phyloP scores from a whole-genome alignment of 2,797 vertebrate species.

The Trachops cirrhosus region DNA sequence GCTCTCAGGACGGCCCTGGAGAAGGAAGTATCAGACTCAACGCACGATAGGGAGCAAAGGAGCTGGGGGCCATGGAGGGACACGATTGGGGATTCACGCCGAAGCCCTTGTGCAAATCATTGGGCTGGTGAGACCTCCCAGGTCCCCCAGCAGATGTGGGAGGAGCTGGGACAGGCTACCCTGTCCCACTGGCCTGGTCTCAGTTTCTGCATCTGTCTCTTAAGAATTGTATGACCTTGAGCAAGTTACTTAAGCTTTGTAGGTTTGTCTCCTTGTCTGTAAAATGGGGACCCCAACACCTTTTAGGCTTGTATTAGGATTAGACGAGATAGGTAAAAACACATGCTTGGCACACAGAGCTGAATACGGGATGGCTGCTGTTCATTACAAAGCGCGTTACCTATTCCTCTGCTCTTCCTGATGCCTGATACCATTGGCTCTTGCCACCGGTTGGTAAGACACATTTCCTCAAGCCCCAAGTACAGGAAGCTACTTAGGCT shows the following conservation, averaged over 20 bases:
- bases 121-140: rapidly evolving
- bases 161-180: not conserved
- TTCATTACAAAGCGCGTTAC: not conserved
- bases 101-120: not conserved
- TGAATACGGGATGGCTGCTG: not conserved
- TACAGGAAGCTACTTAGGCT: not conserved
- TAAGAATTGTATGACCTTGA: not conserved
- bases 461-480: not conserved
- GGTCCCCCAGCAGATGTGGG: rapidly evolving
- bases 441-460: not conserved
- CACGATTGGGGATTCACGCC: rapidly evolving
- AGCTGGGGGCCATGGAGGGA: not conserved
- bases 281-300: not conserved
- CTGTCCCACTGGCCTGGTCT: rapidly evolving
- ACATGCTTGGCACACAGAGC: not conserved
- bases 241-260: no score
- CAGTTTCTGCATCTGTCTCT: not conserved
- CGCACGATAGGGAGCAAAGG: not conserved
- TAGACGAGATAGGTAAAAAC: not conserved
- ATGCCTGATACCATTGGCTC: not conserved
- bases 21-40: not conserved
- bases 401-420: no score
- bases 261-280: not conserved
- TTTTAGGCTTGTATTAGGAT: not conserved
- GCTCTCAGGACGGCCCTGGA: not conserved